phyloP scores from a whole-genome alignment of 2,113 vertebrate genomes.

The Natator depressus region DNA sequence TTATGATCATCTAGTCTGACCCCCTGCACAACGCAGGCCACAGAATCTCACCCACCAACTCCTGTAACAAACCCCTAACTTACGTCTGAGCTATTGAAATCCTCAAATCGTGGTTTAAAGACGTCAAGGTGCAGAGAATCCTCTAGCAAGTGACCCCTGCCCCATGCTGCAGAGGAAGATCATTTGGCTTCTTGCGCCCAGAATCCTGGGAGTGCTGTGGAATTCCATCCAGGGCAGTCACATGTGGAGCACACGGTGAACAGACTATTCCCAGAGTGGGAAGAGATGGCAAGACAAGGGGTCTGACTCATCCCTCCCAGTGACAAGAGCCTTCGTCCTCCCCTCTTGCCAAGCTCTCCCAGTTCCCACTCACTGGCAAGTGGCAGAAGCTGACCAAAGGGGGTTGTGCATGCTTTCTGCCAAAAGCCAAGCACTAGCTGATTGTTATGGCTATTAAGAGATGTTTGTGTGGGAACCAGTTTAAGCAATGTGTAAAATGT shows the following conservation, averaged over 20 bases:
- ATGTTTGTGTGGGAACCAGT: neutral
- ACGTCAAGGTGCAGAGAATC: no score
- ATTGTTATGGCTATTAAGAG: neutral
- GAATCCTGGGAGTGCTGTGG: neutral
- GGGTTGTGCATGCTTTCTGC: neutral
- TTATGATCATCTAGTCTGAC: no score
- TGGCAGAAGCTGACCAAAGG: neutral
- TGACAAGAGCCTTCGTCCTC: neutral
- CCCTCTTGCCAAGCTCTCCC: neutral
- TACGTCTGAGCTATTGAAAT: no score
- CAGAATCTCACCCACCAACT: no score
- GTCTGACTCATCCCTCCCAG: accelerated
- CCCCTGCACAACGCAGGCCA: no score
- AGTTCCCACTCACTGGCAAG: neutral
- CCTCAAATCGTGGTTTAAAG: no score
- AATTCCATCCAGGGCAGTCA: constrained; percentile 49
- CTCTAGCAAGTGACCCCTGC: no score
- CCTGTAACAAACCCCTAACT: no score
- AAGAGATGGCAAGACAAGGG: neutral
- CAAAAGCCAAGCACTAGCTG: neutral
- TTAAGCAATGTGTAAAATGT: neutral
- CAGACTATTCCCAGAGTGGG: accelerated
- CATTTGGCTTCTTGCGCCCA: neutral
- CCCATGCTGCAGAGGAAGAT: no score
- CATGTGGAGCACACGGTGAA: neutral